Percentiles rank a stretch among this genome's conserved stretches.
Evolutionary conservation across 2,888 invertebrate genomes (phyloP).

Genomic region (Linnaemya tessellans): DNA sequence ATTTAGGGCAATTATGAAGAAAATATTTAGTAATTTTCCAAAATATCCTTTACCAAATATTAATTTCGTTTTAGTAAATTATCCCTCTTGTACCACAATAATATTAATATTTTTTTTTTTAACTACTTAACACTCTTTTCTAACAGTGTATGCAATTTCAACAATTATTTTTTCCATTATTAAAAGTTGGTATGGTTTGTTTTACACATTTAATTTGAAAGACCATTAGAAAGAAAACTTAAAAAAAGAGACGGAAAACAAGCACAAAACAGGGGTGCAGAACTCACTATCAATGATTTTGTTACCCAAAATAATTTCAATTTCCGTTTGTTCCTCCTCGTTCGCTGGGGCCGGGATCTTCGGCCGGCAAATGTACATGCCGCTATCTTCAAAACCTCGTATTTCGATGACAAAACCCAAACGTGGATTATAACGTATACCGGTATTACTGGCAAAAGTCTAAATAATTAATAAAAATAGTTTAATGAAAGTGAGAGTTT

Average conservation of each 20-base stretch:
- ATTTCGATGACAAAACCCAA: slow-evolving; percentile 81
- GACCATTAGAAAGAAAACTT: slow-evolving; percentile 70
- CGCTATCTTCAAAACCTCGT: slow-evolving; percentile 79
- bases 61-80: slow-evolving; percentile 32
- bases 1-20: background rate
- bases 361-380: slow-evolving; percentile 80
- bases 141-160: slow-evolving; percentile 53
- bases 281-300: slow-evolving; percentile 82
- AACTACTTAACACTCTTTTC: slow-evolving; percentile 63
- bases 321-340: slow-evolving; percentile 77
- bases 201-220: slow-evolving; percentile 62
- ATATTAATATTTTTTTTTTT: slow-evolving; percentile 20
- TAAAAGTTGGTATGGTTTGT: slow-evolving; percentile 20
- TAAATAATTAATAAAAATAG: slow-evolving; percentile 72
- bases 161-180: slow-evolving; percentile 53
- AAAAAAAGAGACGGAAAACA: slow-evolving; percentile 79
- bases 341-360: slow-evolving; percentile 77
- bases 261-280: slow-evolving; percentile 83
- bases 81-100: slow-evolving; percentile 31
- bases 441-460: slow-evolving; percentile 78
- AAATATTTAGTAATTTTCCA: background rate
- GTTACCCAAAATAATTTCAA: slow-evolving; percentile 78
- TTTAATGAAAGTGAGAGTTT: slow-evolving; percentile 33
- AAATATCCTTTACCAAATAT: slow-evolving; percentile 36
- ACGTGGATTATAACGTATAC: slow-evolving; percentile 80